Evolutionary conservation across 2,113 vertebrate species (phyloP), one percentile per base, ranked within the genome.

Genomic region (Cyprinodon tularosa): DNA sequence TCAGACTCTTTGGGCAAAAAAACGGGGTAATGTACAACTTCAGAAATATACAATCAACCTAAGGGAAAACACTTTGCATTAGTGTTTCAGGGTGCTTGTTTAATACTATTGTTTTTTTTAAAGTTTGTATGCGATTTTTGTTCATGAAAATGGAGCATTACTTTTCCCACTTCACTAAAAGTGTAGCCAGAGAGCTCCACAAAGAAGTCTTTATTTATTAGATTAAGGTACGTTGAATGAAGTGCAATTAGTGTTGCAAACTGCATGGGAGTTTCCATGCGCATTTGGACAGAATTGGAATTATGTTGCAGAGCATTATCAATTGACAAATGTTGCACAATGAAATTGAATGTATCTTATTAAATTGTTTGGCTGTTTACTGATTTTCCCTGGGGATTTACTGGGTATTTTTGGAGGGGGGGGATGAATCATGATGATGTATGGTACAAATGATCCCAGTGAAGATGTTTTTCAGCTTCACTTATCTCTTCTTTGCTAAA

Each of bases 321-420:
- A 88, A 89, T 88, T 81, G 91, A 90, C 83, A 93, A 90, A 93
- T 88, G 88, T 94, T 94, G 94, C 94, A 95, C 94, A 95, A 87
- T 92, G 90, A 93, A 94, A 93, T 87, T 95, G 94, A 95, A 95
- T 95, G 94, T 95, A 94, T 94, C 92, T 94, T 89, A 94, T 94
- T 95, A 94, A 94, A 94, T 82, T 81, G 86, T 90, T 90, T 91
- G 89, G 81, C 85, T 90, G 87, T 57, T 89, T 85, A 76, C 15
- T 80, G 81, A 74, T 85, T 77, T 77, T 65, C 39, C 4, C n/a
- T 4, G 13, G 3, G 44, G 42, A 2, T 53, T 83, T 84, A 72
- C 57, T 22, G 72, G 40, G 77, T 86, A 75, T 81, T 85, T 83
- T 29, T 29, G 29, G 29, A 29, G 20, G 50, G 6, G 50, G 17